phyloP scores from a whole-genome alignment of 1,140 invertebrate genomes.

The Drosophila setifemur region DNA sequence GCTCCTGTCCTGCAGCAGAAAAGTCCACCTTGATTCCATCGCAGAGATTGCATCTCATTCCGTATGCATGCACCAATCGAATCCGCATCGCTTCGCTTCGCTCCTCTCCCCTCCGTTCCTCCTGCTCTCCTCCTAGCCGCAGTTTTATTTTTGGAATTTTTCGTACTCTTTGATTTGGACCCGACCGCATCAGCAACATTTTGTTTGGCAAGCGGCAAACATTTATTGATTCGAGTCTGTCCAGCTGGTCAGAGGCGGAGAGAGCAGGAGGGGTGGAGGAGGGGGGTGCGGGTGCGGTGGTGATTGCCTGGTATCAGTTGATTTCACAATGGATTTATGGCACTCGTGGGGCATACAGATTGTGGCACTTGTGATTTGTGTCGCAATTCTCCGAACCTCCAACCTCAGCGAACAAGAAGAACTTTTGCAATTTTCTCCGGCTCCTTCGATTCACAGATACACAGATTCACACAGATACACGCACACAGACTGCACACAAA shows the following conservation, averaged over 20 bases:
- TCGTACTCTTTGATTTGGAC: not conserved
- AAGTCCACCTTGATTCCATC: conserved; percentile 13
- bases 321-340: conserved; percentile 74
- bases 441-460: not conserved
- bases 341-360: conserved; percentile 67
- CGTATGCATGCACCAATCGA: conserved; percentile 7
- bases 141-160: not conserved
- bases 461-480: not conserved
- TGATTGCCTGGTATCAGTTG: conserved; percentile 46
- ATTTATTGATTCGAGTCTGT: conserved; percentile 57
- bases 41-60: conserved; percentile 16
- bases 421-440: conserved; percentile 45
- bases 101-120: not conserved
- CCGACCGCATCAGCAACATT: conserved; percentile 11
- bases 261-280: not conserved
- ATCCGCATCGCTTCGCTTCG: not conserved
- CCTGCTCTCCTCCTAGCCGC: not conserved
- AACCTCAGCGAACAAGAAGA: conserved; percentile 35
- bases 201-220: conserved; percentile 15
- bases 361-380: conserved; percentile 72
- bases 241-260: not conserved
- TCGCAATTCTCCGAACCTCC: conserved; percentile 49
- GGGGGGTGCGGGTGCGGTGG: not conserved
- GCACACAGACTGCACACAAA: not conserved
- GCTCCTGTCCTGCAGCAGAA: not conserved